These are phyloP conservation scores for Vidua macroura DNA, from an alignment of 2,113 vertebrate species.

Conservation along the genomic window DNA sequence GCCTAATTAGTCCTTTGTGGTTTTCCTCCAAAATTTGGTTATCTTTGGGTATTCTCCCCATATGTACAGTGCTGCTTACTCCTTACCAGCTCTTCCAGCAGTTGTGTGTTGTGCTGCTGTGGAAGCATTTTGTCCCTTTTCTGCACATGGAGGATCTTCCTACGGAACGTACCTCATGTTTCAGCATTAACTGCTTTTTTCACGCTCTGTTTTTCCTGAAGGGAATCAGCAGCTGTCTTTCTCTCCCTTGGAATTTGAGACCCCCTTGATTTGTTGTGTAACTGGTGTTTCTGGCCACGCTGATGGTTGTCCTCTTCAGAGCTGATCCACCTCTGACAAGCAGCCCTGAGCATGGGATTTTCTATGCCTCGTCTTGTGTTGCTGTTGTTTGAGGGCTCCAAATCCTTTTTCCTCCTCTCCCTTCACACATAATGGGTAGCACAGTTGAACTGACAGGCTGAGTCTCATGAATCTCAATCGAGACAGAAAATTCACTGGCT, in stretches of 20 bases:
- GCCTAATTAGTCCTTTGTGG: not conserved
- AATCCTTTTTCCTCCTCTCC: not conserved
- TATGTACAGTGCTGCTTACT: not conserved
- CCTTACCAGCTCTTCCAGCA: not conserved
- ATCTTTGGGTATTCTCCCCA: not conserved
- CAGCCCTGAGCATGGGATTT: not conserved
- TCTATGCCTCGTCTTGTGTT: accelerated
- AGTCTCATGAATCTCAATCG: not conserved
- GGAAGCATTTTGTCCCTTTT: not conserved
- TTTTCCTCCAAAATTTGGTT: conserved; percentile 29
- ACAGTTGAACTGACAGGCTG: not conserved
- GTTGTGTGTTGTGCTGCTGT: not conserved
- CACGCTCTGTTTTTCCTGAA: not conserved
- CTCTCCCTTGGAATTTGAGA: not conserved
- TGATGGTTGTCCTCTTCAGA: not conserved
- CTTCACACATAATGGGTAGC: not conserved
- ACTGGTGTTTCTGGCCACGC: not conserved
- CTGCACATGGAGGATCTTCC: not conserved
- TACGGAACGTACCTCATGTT: not conserved
- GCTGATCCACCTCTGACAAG: not conserved
- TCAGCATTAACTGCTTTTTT: not conserved
- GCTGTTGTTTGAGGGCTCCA: not conserved
- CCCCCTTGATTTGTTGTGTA: not conserved
- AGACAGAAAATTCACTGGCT: not conserved
- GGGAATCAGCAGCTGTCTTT: not conserved